Percentiles rank a stretch among this genome's conserved stretches.
phyloP scores from a whole-genome alignment of 1,140 invertebrate species.

The Leguminivora glycinivorella region DNA sequence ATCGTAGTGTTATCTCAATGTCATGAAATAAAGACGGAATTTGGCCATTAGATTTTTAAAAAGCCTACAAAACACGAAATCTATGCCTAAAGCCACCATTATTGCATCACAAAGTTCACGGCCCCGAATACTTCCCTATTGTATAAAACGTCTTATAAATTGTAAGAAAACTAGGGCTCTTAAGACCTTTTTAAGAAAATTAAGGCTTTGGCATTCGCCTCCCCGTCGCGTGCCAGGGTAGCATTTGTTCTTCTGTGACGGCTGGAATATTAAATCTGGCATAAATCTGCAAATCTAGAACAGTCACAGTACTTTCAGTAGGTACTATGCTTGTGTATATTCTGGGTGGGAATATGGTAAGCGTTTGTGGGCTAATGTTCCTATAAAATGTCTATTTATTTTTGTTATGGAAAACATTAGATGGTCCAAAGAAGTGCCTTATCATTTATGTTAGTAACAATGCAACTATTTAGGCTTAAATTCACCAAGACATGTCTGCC shows the following conservation, averaged over 20 bases:
- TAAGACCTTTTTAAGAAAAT: background rate
- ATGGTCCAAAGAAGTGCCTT: too few species aligned
- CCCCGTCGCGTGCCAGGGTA: background rate
- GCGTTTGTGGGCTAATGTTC: background rate
- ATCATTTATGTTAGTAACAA: too few species aligned
- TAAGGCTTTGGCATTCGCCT: background rate
- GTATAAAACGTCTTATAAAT: background rate
- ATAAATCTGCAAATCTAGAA: conserved; percentile 2
- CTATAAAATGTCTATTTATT: too few species aligned
- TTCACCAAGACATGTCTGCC: too few species aligned
- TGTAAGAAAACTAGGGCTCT: background rate
- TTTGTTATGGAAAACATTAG: too few species aligned
- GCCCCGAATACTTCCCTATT: background rate
- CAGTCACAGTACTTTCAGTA: background rate
- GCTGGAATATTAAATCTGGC: background rate
- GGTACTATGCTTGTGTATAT: background rate
- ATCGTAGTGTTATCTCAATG: too few species aligned
- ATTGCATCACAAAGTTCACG: conserved; percentile 10
- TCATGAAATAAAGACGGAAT: too few species aligned
- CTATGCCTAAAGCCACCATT: background rate
- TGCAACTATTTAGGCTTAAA: too few species aligned
- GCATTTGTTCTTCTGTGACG: background rate
- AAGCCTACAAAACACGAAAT: background rate
- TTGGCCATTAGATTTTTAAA: background rate
- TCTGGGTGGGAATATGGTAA: background rate